A percentile compares a stretch with the other conserved stretches of the same genome.
phyloP scores from a whole-genome alignment of 1,140 invertebrate genomes.

The Aplysia californica region DNA sequence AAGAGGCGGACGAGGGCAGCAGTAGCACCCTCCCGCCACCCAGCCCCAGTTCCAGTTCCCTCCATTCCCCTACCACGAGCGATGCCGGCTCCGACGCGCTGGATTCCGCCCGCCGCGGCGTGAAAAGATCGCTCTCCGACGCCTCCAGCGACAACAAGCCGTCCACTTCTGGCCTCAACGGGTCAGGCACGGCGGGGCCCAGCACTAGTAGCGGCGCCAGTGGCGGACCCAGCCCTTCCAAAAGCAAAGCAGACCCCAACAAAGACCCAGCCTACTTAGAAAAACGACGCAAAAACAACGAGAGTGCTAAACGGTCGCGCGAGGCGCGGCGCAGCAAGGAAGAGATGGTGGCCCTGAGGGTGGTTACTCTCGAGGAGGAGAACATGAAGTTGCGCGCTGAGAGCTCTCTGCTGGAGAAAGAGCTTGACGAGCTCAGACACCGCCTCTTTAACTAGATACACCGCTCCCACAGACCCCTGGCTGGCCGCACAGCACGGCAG shows the following conservation, averaged over 20 bases:
- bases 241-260: slow-evolving; percentile 29
- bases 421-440: slow-evolving; percentile 28
- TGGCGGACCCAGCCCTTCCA: not conserved
- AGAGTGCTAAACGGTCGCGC: slow-evolving; percentile 67
- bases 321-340: slow-evolving; percentile 64
- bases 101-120: not conserved
- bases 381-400: slow-evolving; percentile 66
- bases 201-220: not conserved
- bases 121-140: not conserved
- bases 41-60: not conserved
- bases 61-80: not conserved
- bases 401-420: slow-evolving; percentile 55
- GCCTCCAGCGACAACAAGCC: not conserved
- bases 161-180: not conserved
- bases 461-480: no score
- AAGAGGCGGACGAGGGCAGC: not conserved
- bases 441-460: not conserved
- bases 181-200: not conserved
- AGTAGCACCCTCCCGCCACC: not conserved
- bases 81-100: not conserved
- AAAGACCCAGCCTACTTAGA: slow-evolving; percentile 67
- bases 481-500: no score
- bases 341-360: slow-evolving; percentile 78
- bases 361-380: slow-evolving; percentile 65
- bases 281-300: slow-evolving; percentile 67